Conservation (phyloP, 2,113 vertebrate species). For the Phalacrocorax pelagicus region DNA sequence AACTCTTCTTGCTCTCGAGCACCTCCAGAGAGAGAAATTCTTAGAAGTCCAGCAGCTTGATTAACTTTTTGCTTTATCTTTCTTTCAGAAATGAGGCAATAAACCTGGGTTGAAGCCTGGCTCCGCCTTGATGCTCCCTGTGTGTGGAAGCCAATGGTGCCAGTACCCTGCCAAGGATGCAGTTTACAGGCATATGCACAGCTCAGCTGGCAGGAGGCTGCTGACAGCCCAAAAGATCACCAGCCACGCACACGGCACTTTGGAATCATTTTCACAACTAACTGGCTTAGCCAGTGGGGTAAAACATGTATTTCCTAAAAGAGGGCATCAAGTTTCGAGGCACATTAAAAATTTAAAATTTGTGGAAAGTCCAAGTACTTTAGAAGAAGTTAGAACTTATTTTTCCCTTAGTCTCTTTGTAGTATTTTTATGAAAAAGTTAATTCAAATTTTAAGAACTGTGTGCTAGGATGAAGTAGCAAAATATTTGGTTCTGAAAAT, state of each 20-base stretch:
- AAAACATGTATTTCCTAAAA: background rate
- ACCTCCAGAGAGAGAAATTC: background rate
- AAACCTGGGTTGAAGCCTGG: background rate
- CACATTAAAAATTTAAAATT: background rate
- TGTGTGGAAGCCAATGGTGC: background rate
- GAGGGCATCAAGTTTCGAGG: background rate
- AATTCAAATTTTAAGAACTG: constrained; percentile 26
- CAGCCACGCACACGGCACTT: background rate
- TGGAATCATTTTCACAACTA: background rate
- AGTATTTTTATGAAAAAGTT: constrained; percentile 13
- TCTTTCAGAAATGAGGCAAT: background rate
- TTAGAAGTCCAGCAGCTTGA: background rate
- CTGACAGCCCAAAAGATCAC: background rate
- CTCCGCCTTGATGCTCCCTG: background rate
- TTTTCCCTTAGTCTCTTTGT: background rate
- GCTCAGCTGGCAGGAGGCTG: background rate
- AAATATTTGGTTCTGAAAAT: constrained; percentile 63
- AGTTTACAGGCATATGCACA: background rate
- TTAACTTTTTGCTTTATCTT: background rate
- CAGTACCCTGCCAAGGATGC: background rate
- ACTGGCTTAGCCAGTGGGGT: background rate
- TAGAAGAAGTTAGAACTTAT: background rate
- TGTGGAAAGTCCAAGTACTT: background rate
- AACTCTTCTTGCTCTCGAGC: background rate
- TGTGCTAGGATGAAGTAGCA: constrained; percentile 17